A percentile compares a stretch with the other conserved stretches of the same genome.
phyloP scores from a whole-genome alignment of 2,113 vertebrate species.

The Australoheros scitulus region DNA sequence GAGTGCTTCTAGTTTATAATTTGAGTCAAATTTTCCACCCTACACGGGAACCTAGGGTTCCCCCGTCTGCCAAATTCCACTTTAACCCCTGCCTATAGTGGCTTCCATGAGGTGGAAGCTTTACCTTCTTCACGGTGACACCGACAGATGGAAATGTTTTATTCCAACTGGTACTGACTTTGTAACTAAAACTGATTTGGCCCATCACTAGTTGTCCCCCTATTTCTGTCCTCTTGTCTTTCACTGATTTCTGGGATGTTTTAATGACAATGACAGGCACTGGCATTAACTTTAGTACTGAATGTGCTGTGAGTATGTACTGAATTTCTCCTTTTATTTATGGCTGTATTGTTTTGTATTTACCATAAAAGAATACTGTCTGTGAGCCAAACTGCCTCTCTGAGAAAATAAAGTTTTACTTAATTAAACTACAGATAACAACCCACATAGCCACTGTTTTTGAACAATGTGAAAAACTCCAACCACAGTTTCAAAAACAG shows the following conservation, averaged over 20 bases:
- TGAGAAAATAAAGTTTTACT: neutral
- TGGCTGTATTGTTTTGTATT: neutral
- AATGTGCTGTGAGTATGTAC: neutral
- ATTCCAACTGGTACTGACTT: neutral
- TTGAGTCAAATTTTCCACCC: neutral
- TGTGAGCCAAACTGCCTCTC: neutral
- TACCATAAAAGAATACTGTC: neutral
- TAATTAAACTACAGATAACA: neutral
- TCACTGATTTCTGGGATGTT: neutral
- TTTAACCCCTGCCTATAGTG: neutral
- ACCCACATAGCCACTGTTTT: too few species aligned
- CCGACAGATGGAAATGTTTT: neutral
- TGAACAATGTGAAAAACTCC: too few species aligned
- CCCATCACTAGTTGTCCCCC: neutral
- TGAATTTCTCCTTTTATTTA: neutral
- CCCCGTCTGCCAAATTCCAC: neutral
- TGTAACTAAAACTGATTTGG: neutral
- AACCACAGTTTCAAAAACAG: too few species aligned
- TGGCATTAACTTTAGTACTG: neutral
- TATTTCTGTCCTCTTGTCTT: neutral
- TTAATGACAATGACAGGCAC: neutral
- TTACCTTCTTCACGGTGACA: neutral
- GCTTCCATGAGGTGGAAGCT: neutral
- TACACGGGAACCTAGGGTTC: neutral
- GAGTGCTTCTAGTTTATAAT: neutral